phyloP scores from a whole-genome alignment of 2,797 vertebrate genomes.

The Cossypha caffra region DNA sequence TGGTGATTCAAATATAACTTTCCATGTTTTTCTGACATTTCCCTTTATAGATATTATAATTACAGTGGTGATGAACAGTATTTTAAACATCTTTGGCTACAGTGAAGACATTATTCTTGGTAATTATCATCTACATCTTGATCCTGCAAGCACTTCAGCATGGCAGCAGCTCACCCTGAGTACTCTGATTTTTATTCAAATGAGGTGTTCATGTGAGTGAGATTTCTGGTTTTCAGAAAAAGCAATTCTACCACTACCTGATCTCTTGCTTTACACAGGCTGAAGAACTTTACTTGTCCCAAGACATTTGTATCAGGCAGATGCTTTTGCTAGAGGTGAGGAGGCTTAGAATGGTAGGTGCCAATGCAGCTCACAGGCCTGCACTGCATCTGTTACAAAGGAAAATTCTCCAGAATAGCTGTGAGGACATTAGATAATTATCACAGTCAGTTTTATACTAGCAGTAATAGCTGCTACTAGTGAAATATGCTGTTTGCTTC shows the following conservation, averaged over 20 bases:
- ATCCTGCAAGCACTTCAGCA: background rate
- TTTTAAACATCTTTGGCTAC: background rate
- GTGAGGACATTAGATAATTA: rapidly evolving
- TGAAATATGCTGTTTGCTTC: background rate
- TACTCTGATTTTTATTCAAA: background rate
- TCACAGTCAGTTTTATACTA: background rate
- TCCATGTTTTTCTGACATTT: background rate
- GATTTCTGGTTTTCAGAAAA: background rate
- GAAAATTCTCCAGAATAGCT: background rate
- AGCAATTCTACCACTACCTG: background rate
- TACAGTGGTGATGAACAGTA: background rate
- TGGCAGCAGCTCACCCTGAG: background rate
- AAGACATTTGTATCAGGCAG: background rate
- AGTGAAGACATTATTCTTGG: background rate
- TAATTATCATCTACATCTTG: background rate
- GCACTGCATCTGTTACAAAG: background rate
- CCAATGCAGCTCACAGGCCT: background rate
- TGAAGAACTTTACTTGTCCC: background rate
- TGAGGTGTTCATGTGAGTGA: background rate
- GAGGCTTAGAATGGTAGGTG: background rate
- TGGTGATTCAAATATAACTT: background rate
- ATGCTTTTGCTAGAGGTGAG: background rate
- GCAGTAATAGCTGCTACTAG: background rate
- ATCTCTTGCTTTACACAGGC: background rate
- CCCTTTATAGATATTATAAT: background rate